phyloP scores from a whole-genome alignment of 2,113 vertebrate species.

The Toxotes jaculatrix region DNA sequence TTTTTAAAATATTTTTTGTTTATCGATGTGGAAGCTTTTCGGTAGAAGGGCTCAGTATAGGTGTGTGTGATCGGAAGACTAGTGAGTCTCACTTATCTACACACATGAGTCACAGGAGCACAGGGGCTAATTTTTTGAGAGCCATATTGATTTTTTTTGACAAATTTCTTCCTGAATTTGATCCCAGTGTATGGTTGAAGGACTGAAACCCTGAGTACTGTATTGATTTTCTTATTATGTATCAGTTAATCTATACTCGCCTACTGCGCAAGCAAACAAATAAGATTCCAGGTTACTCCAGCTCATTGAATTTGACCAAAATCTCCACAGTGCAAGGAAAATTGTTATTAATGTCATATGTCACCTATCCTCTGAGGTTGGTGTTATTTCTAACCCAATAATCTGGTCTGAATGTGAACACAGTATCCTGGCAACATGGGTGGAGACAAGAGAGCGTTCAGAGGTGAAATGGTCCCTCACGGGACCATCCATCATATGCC shows the following conservation, averaged over 20 bases:
- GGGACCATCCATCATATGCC: slow-evolving; percentile 51
- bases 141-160: slow-evolving; percentile 30
- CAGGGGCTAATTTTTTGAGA: slow-evolving; percentile 3
- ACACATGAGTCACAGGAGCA: too few species aligned
- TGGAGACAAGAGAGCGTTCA: slow-evolving; percentile 15
- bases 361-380: background rate
- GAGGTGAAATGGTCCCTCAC: slow-evolving; percentile 44
- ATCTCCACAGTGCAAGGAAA: background rate
- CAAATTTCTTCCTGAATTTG: slow-evolving; percentile 18
- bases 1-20: too few species aligned
- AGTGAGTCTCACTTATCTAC: too few species aligned
- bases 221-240: slow-evolving; percentile 42
- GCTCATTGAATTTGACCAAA: slow-evolving; percentile 11
- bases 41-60: too few species aligned
- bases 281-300: background rate
- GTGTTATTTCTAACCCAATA: slow-evolving; percentile 21
- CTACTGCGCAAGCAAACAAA: slow-evolving; percentile 27
- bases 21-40: too few species aligned
- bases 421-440: slow-evolving; percentile 38
- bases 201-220: background rate
- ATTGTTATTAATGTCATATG: slow-evolving; percentile 34
- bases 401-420: slow-evolving; percentile 3
- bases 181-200: slow-evolving; percentile 10
- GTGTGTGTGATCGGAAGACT: too few species aligned
- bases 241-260: slow-evolving; percentile 24